Percentiles rank a stretch among this genome's conserved stretches.
Conservation (phyloP, 2,797 vertebrate genomes). For the Podarcis lilfordi region DNA sequence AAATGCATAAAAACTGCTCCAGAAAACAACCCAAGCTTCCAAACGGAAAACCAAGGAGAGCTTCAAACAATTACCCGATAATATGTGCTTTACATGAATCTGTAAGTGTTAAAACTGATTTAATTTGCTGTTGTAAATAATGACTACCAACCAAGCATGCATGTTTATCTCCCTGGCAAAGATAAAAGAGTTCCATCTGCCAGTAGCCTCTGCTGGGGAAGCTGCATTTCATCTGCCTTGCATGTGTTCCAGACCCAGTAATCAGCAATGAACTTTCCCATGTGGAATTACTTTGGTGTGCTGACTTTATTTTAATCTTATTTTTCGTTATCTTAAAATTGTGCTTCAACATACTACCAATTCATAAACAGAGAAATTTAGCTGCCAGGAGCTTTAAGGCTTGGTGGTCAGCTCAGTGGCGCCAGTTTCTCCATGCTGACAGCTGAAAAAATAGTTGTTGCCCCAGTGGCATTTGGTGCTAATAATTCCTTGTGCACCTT, state of each 20-base stretch:
- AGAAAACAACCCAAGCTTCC: neutral
- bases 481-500: conserved; percentile 65
- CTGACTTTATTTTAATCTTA: conserved; percentile 42
- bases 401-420: conserved; percentile 59
- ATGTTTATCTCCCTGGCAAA: conserved; percentile 69
- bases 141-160: conserved; percentile 55
- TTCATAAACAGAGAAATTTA: conserved; percentile 71
- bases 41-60: conserved; percentile 23
- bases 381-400: conserved; percentile 29
- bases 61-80: conserved; percentile 55
- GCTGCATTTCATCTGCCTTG: conserved; percentile 39
- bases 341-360: conserved; percentile 55
- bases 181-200: conserved; percentile 67
- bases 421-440: conserved; percentile 65
- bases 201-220: conserved; percentile 52
- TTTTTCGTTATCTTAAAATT: conserved; percentile 55
- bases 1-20: neutral
- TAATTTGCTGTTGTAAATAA: conserved; percentile 74
- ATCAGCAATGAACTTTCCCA: conserved; percentile 46
- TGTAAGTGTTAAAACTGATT: conserved; percentile 66
- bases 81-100: conserved; percentile 64
- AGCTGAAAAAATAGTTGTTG: conserved; percentile 71
- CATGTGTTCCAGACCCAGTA: conserved; percentile 50
- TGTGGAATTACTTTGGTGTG: conserved; percentile 60
- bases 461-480: conserved; percentile 68